Evolutionary conservation across 2,888 invertebrate species (phyloP), one percentile per base, ranked within the genome.

Genomic region (Bibio marci): DNA sequence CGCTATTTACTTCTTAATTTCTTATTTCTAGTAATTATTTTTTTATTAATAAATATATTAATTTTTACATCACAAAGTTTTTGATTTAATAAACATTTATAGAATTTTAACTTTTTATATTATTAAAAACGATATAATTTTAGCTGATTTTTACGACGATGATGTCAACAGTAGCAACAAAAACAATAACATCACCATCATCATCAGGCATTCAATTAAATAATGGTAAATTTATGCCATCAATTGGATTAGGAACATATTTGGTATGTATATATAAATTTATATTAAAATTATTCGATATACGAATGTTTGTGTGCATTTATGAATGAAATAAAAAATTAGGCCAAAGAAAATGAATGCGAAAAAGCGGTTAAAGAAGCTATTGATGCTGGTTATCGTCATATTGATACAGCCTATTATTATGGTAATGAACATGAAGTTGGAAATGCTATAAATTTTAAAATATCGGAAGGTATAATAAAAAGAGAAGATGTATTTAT

Each of bases 351-450:
- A 25, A 73, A 71, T 28, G 71, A 76, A 51, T 75, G 73, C 1
- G 65, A 64, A 4, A 64, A 70, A 49, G 76, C 77, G 1, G 70
- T 79, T 0, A 75, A 74, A 50, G 68, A 74, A 52, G 81, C 81
- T 2, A 75, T 82, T 38, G 75, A 78, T 47, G 58, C 70, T 39
- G 82, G 82, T 4, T 83, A 82, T 53, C 69, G 80, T 11, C 79
- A 79, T 51, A 68, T 83, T 43, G 83, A 61, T 27, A 59, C 59
- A 49, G 74, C 77, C 28, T 66, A 65, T 46, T 66, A 71, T 22
- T 83, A 83, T 53, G 67, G 68, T 43, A 77, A 78, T 46, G 78
- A 78, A 53, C 65, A 66, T 39, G 76, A 79, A 61, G 70, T 81
- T 12, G 80, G 80, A 7, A 66, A 58, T 35, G 80, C 71, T 0